These are phyloP conservation scores for Crypturellus tataupa DNA, from an alignment of 2,797 vertebrate species.

Conservation along the genomic window DNA sequence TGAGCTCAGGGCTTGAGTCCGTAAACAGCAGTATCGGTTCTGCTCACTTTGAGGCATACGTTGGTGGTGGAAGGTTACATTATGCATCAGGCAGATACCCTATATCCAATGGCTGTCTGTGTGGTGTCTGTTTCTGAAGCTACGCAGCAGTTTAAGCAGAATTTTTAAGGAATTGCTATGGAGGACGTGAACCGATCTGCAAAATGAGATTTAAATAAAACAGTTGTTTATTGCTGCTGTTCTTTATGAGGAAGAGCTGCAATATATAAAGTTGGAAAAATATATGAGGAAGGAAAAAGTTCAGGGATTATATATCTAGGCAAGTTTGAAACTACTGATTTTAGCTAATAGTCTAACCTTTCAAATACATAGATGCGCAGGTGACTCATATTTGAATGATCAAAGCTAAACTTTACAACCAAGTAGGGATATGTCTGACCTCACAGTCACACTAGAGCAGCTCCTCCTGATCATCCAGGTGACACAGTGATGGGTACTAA, in stretches of 20 bases:
- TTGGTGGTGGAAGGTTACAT: background rate
- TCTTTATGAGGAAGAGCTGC: background rate
- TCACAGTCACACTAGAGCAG: background rate
- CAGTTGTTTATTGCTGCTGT: background rate
- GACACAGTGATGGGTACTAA: background rate
- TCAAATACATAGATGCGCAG: background rate
- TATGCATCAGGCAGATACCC: background rate
- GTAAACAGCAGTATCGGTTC: background rate
- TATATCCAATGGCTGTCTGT: background rate
- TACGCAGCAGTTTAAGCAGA: background rate
- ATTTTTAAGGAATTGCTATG: background rate
- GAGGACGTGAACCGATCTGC: background rate
- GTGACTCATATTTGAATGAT: background rate
- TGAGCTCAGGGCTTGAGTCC: rapidly evolving
- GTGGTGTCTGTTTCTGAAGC: background rate
- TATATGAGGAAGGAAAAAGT: background rate
- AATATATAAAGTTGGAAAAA: background rate
- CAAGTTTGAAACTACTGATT: background rate
- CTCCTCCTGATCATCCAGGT: background rate
- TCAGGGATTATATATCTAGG: background rate
- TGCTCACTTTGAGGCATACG: background rate
- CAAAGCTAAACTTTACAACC: background rate
- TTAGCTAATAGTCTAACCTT: background rate
- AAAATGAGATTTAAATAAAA: background rate
- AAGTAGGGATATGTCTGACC: background rate